These are phyloP conservation scores for Epizoanthus fatuus DNA, from an alignment of 92 coral and sea anemone species.

Conservation along the genomic window DNA sequence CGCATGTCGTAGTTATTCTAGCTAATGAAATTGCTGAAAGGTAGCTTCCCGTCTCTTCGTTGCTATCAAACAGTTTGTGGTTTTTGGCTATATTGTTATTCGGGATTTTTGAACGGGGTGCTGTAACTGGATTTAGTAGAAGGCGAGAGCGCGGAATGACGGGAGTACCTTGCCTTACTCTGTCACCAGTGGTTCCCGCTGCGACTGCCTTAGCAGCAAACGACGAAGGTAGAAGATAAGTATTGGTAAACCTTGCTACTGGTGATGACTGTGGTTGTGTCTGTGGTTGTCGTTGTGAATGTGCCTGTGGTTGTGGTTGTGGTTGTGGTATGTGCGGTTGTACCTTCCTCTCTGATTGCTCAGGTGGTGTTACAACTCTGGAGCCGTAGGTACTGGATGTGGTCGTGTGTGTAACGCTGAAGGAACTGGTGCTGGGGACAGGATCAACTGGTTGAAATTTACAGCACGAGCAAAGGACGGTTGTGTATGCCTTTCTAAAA, in stretches of 20 bases:
- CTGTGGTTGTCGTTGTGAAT: background rate
- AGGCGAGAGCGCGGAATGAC: conserved; percentile 18
- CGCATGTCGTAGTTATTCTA: too few species aligned
- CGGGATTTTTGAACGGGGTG: background rate
- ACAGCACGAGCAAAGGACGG: conserved; percentile 68
- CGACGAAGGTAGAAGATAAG: conserved; percentile 29
- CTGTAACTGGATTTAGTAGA: background rate
- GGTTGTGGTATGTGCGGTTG: background rate
- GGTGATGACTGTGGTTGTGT: background rate
- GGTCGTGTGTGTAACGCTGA: conserved; percentile 4
- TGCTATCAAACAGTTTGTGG: background rate
- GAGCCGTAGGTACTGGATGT: conserved; percentile 16
- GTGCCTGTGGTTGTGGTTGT: background rate
- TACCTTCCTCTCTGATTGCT: background rate
- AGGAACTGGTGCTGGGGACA: background rate
- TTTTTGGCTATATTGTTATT: background rate
- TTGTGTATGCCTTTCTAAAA: conserved; percentile 71
- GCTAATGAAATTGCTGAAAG: background rate
- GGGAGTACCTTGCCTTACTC: conserved; percentile 12
- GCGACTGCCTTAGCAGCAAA: conserved; percentile 41
- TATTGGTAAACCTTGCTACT: background rate
- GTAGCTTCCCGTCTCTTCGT: too few species aligned
- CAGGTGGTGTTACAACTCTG: background rate
- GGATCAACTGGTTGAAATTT: conserved; percentile 8
- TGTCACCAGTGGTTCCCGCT: background rate